Evolutionary conservation across 2,888 invertebrate genomes (phyloP).

Genomic region (Mythimna lalbum): DNA sequence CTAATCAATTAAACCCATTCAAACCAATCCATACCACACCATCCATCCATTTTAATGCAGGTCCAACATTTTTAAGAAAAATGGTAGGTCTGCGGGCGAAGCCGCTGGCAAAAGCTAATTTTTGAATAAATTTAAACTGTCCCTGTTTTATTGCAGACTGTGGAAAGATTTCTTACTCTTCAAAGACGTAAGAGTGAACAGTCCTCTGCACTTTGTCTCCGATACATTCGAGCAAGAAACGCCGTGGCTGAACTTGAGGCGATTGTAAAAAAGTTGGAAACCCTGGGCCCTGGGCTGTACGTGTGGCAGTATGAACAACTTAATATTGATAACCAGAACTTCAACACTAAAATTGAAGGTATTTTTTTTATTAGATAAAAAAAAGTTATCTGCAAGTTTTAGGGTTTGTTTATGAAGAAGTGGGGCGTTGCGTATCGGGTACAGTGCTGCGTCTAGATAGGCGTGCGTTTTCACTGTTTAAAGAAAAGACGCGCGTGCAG

Average conservation of each 20-base stretch:
- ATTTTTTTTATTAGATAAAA: not conserved
- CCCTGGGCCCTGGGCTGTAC: constrained; percentile 84
- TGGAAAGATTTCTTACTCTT: constrained; percentile 79
- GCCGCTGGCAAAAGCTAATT: no score
- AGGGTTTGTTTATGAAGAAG: no score
- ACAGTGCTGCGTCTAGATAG: no score
- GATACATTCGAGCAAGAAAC: constrained; percentile 84
- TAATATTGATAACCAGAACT: constrained; percentile 83
- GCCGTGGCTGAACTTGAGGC: constrained; percentile 83
- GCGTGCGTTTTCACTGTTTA: no score
- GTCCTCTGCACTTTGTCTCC: constrained; percentile 79
- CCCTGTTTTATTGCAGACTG: constrained; percentile 69
- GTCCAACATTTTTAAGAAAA: no score
- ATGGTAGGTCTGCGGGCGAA: no score
- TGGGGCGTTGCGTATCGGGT: no score
- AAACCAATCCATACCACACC: no score
- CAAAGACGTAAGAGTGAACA: constrained; percentile 84
- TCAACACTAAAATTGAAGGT: constrained; percentile 86
- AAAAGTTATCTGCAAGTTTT: no score
- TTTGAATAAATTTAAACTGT: not conserved
- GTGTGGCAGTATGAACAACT: constrained; percentile 87
- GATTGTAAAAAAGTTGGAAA: constrained; percentile 81
- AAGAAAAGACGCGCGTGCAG: no score
- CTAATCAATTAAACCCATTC: no score
- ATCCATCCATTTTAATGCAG: no score